These are phyloP conservation scores for Himalopsyche japonica DNA, from an alignment of 2,888 invertebrate genomes.

Conservation along the genomic window DNA sequence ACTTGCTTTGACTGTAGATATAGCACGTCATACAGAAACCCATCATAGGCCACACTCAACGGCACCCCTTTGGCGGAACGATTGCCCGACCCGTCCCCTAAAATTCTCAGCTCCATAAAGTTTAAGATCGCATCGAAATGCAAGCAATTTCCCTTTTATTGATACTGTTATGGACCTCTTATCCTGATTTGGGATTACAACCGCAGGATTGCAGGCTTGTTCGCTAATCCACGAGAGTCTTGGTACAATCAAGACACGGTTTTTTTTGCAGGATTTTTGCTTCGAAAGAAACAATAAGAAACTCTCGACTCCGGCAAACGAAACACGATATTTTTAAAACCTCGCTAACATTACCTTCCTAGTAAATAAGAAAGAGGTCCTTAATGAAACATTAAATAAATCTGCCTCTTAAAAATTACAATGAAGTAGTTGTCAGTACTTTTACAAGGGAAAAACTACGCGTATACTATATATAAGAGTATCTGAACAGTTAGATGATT, in stretches of 20 bases:
- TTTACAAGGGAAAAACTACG: too few relatives aligned
- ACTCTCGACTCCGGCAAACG: neutral
- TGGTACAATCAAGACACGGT: neutral
- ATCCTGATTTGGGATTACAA: conserved; percentile 9
- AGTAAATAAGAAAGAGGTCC: too few relatives aligned
- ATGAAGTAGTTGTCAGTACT: too few relatives aligned
- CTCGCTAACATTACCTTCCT: too few relatives aligned
- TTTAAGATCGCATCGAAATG: conserved; percentile 26
- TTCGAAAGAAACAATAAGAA: neutral
- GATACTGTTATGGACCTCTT: conserved; percentile 31
- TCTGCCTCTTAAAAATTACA: too few relatives aligned
- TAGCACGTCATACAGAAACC: neutral
- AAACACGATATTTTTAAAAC: too few relatives aligned
- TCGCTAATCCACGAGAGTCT: neutral
- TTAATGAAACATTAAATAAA: too few relatives aligned
- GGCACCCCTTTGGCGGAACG: neutral
- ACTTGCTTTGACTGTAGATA: neutral
- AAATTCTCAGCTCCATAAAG: conserved; percentile 21
- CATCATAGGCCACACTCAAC: neutral
- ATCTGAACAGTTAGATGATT: too few relatives aligned
- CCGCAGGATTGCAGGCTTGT: neutral
- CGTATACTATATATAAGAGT: too few relatives aligned
- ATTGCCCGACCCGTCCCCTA: neutral
- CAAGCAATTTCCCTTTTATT: conserved; percentile 29
- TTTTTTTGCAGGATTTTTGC: neutral